Evolutionary conservation across 2,797 vertebrate genomes (phyloP).

Genomic region (Leptoclinus maculatus): DNA sequence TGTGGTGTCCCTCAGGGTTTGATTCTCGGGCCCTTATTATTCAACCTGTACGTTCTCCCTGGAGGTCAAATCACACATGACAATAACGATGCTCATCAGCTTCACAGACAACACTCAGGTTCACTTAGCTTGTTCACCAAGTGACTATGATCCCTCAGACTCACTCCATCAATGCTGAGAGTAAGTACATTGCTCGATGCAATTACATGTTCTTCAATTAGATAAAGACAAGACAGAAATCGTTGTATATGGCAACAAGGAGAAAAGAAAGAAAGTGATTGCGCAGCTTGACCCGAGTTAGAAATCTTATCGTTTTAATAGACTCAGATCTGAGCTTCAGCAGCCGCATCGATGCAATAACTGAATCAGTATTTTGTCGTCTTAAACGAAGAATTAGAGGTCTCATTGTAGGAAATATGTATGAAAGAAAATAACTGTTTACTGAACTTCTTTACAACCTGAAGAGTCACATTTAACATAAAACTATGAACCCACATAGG

Average conservation of each 20-base stretch:
- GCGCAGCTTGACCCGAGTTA: neutral
- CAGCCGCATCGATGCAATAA: neutral
- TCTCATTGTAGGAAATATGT: neutral
- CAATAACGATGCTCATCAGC: neutral
- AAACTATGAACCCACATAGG: neutral
- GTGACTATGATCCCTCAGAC: too few relatives aligned
- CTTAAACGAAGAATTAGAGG: neutral
- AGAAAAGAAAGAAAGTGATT: neutral
- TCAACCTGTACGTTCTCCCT: neutral
- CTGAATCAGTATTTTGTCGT: neutral
- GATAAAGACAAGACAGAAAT: neutral
- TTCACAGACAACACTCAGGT: neutral
- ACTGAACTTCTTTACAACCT: neutral
- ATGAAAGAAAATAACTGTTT: neutral
- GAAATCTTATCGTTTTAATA: neutral
- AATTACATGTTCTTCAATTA: neutral
- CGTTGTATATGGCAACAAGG: neutral
- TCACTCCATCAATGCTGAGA: neutral
- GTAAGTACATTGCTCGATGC: neutral
- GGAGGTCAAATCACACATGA: neutral
- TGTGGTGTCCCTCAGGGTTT: neutral
- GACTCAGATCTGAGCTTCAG: neutral
- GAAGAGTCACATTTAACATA: neutral
- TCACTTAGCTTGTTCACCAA: neutral
- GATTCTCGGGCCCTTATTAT: neutral